Base-by-base conservation (phyloP, 2,797 vertebrate genomes). In the Pelodytes ibericus region DNA sequence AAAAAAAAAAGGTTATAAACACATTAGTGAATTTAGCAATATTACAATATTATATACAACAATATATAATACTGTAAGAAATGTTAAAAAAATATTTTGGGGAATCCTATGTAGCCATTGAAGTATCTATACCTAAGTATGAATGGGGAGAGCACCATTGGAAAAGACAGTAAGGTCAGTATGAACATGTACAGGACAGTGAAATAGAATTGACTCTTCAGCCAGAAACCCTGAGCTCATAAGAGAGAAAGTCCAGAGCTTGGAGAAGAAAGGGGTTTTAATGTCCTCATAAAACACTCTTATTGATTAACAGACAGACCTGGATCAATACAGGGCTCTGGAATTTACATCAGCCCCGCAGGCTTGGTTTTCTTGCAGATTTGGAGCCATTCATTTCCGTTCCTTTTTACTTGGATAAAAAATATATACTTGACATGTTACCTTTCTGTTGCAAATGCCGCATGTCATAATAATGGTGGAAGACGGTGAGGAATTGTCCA, bases 271-370 rank as follows among this genome's bases (percentile, higher is more conserved):
- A 66, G 39, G 71, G 33, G 31, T 71, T 73, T 67, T 79, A 69
- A 79, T 79, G 70, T 51, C 77, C 44, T 79, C 71, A 79, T 79
- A 73, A 79, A 79, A 74, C 77, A 79, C 31, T 62, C 64, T 33
- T 33, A 79, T 79, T 25, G 77, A 79, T 79, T 56, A 44, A 8
- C 58, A 57, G 71, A 60, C 39, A 68, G 41, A 66, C 22, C 29
- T 41, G 64, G 64, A 79, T 79, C 77, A 73, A 79, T 79, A 73
- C 57, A 7, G 33, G 36, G 63, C 76, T 73, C 64, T 79, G 71
- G 64, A 33, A 68, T 69, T 79, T 73, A 63, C 57, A 79, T 79
- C 31, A 68, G 56, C 68, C 64, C 64, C 51, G 41, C n/a, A 69
- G 64, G 22, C 57, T 73, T 51, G 63, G 64, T 27, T 68, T 30